Evolutionary conservation across 2,113 vertebrate genomes (phyloP), one percentile per base, ranked within the genome.

Genomic region (Apteryx owenii): DNA sequence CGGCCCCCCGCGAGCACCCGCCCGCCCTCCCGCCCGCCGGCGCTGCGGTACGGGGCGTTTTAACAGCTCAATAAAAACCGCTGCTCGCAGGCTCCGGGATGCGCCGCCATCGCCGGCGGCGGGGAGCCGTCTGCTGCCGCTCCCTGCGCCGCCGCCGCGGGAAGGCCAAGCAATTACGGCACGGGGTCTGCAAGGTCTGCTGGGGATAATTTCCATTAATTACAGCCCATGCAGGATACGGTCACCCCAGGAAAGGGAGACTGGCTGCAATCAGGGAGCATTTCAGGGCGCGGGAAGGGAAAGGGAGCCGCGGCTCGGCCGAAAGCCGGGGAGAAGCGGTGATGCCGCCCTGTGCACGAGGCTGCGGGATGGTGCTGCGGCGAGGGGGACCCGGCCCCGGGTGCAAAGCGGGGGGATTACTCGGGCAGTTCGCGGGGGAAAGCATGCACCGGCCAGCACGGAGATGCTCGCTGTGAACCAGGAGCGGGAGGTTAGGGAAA

Each of bases 171-270:
- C 69, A 90, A 96, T 94, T 94, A 96, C 0, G 69, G 95, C 92
- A 71, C 50, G 90, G 95, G 94, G 92, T 76, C 92, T 92, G 80
- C 82, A 20, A 96, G 97, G 96, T 88, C 93, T 85, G 36, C 22
- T 60, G 89, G 75, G 82, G 38, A 85, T 96, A 91, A 96, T 95
- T 95, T 78, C 96, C 95, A 71, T 90, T 96, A 96, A 97, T 96
- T 97, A 89, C 72, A 90, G 75, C 53, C 81, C 0, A 2, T 5
- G 2, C 0, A 15, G 2, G 4, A 95, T 65, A 87, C 68, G 18
- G 89, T 65, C 3, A 0, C 75, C 31, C 78, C 1, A 0, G 85
- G 29, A 85, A 90, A 56, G 60, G 81, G 81, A 94, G 81, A 54
- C 0, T 5, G 44, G 78, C 16, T 53, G 64, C 72, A 54, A 77